phyloP scores from a whole-genome alignment of 2,113 vertebrate genomes.

The Platichthys flesus region DNA sequence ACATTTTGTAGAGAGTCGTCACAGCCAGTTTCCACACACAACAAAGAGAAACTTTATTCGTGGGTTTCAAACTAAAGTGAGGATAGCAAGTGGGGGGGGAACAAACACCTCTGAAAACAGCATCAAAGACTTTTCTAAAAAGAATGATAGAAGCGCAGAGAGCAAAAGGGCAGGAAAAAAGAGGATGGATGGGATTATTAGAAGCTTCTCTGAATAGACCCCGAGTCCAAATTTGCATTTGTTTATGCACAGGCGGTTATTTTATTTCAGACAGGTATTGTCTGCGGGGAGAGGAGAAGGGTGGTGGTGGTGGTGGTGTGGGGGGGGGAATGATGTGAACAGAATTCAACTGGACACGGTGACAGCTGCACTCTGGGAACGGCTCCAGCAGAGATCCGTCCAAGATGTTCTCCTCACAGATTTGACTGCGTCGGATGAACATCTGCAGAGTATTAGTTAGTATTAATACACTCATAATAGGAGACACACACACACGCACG shows the following conservation, averaged over 20 bases:
- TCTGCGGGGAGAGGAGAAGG: conserved; percentile 74
- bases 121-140: conserved; percentile 82
- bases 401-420: conserved; percentile 68
- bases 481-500: conserved; percentile 37
- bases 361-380: conserved; percentile 80
- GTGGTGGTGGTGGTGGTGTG: too few relatives aligned
- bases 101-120: conserved; percentile 83
- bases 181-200: conserved; percentile 67
- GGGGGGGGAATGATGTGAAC: conserved; percentile 80
- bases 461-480: conserved; percentile 78
- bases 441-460: conserved; percentile 76
- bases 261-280: conserved; percentile 86
- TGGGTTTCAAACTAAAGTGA: conserved; percentile 44
- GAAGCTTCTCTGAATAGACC: conserved; percentile 72
- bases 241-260: conserved; percentile 79
- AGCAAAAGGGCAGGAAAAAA: conserved; percentile 55
- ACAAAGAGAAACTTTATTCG: conserved; percentile 33
- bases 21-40: conserved; percentile 5
- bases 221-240: conserved; percentile 81
- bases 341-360: conserved; percentile 91
- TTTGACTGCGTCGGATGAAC: conserved; percentile 69
- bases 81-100: conserved; percentile 37
- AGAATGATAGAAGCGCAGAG: conserved; percentile 45
- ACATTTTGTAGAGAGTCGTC: conserved; percentile 36
- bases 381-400: conserved; percentile 73